Percentiles rank a stretch among this genome's conserved stretches.
phyloP scores from a whole-genome alignment of 2,888 invertebrate species.

The Melieria picta region DNA sequence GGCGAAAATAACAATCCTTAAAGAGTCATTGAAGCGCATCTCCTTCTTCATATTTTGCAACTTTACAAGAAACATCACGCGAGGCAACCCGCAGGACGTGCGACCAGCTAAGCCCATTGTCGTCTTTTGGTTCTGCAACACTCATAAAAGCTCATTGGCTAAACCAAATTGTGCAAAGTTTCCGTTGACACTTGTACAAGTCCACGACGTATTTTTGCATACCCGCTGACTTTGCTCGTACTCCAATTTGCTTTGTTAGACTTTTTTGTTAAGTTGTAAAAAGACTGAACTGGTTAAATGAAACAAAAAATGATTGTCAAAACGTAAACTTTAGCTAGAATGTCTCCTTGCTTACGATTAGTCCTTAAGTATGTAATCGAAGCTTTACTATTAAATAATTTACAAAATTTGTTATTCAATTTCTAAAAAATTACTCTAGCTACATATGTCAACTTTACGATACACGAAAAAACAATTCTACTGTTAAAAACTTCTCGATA shows the following conservation, averaged over 20 bases:
- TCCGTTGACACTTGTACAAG: no score
- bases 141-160: no score
- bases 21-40: background rate
- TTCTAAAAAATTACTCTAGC: background rate
- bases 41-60: no score
- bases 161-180: no score
- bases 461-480: background rate
- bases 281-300: slow-evolving; percentile 22
- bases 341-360: background rate
- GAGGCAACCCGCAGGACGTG: no score
- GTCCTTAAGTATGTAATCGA: background rate
- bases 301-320: background rate
- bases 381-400: slow-evolving; percentile 1
- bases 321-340: background rate
- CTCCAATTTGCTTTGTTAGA: background rate
- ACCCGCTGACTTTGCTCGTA: no score
- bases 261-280: slow-evolving; percentile 15
- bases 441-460: background rate
- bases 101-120: no score
- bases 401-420: background rate
- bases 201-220: no score
- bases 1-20: slow-evolving; percentile 68
- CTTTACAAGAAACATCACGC: no score
- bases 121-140: no score
- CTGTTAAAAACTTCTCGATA: no score